A percentile compares a stretch with the other conserved stretches of the same genome.
Conservation (phyloP, 2,888 invertebrate species). For the Caprella mutica region DNA sequence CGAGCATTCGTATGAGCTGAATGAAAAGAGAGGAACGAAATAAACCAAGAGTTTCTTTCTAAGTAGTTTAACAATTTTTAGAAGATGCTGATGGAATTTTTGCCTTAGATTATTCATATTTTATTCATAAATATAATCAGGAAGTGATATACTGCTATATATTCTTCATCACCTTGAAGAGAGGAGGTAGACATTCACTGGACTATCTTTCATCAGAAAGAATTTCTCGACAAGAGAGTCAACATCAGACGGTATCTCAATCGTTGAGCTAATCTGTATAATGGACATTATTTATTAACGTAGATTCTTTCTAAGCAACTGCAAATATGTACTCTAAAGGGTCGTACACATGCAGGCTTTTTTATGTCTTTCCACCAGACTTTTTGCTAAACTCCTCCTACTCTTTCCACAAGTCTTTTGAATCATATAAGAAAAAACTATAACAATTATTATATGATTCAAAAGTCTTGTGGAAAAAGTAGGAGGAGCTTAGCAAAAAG, state of each 20-base stretch:
- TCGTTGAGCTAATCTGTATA: constrained; percentile 70
- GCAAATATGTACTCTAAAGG: too few relatives aligned
- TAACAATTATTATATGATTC: too few relatives aligned
- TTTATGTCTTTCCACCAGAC: too few relatives aligned
- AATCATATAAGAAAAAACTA: too few relatives aligned
- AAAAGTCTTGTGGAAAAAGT: too few relatives aligned
- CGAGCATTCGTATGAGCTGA: constrained; percentile 74
- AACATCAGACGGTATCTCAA: constrained; percentile 82
- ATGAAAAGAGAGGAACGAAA: too few relatives aligned
- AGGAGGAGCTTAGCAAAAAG: too few relatives aligned
- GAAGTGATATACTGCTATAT: background rate
- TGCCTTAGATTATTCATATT: background rate
- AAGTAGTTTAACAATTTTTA: constrained; percentile 9
- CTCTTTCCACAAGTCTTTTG: too few relatives aligned
- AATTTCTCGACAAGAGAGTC: constrained; percentile 70
- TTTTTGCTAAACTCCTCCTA: too few relatives aligned
- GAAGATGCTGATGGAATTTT: background rate
- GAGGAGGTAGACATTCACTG: constrained; percentile 79
- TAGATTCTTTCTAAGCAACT: too few relatives aligned
- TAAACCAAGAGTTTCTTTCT: constrained; percentile 7
- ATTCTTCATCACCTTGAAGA: constrained; percentile 65
- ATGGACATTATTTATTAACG: constrained; percentile 10
- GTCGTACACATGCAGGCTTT: too few relatives aligned
- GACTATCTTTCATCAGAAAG: constrained; percentile 65
- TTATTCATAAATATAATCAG: constrained; percentile 6